A percentile compares a stretch with the other conserved stretches of the same genome.
Conservation (phyloP, 2,797 vertebrate species). For the Gymnothorax reevesii region DNA sequence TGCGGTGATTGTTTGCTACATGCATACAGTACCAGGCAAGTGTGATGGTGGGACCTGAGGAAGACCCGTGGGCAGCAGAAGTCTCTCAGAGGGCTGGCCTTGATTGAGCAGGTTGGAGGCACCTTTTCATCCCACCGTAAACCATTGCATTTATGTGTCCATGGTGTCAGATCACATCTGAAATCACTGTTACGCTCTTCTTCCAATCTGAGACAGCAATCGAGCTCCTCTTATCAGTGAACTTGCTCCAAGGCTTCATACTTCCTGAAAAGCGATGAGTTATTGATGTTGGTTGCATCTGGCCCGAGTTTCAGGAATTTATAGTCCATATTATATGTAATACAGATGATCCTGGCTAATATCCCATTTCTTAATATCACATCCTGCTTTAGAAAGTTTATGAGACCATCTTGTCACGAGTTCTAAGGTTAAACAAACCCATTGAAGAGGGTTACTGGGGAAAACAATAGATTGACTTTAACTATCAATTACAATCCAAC, state of each 20-base stretch:
- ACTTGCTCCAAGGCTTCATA: background rate
- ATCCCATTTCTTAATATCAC: background rate
- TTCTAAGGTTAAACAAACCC: background rate
- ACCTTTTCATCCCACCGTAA: background rate
- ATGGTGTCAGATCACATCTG: background rate
- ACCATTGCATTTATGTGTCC: background rate
- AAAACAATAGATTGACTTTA: background rate
- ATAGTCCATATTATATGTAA: constrained; percentile 1
- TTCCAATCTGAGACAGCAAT: background rate
- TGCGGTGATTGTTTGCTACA: background rate
- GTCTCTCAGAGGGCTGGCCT: background rate
- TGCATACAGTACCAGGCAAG: background rate
- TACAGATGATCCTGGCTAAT: background rate
- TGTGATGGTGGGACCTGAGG: background rate
- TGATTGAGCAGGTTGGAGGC: background rate
- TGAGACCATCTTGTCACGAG: background rate
- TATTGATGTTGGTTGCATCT: background rate
- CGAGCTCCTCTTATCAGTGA: background rate
- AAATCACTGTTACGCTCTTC: background rate
- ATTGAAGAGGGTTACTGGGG: background rate
- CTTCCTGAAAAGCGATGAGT: background rate
- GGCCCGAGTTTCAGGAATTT: background rate
- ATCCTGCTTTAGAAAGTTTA: background rate
- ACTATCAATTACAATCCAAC: background rate
- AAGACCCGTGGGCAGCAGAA: background rate